Conservation (phyloP, 2,888 invertebrate species). For the Catocala fraxini region DNA sequence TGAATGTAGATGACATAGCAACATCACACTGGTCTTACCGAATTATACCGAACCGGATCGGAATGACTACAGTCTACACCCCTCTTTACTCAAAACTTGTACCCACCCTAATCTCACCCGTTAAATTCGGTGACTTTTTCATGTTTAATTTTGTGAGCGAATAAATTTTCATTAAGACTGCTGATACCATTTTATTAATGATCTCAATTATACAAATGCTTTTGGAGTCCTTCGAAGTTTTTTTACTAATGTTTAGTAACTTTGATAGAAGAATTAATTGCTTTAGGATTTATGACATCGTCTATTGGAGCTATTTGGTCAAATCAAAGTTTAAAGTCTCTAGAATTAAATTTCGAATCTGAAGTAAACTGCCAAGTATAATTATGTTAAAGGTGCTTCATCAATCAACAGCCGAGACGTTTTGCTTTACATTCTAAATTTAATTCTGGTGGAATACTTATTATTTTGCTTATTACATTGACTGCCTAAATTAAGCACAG, state of each 20-base stretch:
- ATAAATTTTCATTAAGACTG: constrained; percentile 82
- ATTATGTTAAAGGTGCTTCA: too few species aligned
- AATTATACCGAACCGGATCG: not conserved
- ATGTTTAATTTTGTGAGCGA: constrained; percentile 72
- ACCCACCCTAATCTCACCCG: constrained; percentile 36
- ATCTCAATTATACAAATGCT: constrained; percentile 67
- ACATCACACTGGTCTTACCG: not conserved
- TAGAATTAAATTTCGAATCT: too few species aligned
- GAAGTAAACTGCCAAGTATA: too few species aligned
- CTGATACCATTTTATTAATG: constrained; percentile 80
- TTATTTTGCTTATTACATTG: too few species aligned
- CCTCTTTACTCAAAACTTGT: constrained; percentile 10
- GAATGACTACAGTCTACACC: not conserved
- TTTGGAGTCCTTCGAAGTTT: constrained; percentile 41
- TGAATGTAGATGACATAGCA: too few species aligned
- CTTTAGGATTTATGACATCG: not conserved
- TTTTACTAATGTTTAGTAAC: constrained; percentile 24
- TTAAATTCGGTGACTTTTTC: constrained; percentile 61
- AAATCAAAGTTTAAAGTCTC: too few species aligned
- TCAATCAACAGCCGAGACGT: too few species aligned
- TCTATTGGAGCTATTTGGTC: not conserved
- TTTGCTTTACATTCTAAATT: too few species aligned
- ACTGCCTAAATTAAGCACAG: too few species aligned
- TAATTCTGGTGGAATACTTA: too few species aligned
- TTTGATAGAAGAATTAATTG: constrained; percentile 20